These are phyloP conservation scores for Siniperca obscura DNA, from an alignment of 2,797 vertebrate genomes.

Conservation along the genomic window DNA sequence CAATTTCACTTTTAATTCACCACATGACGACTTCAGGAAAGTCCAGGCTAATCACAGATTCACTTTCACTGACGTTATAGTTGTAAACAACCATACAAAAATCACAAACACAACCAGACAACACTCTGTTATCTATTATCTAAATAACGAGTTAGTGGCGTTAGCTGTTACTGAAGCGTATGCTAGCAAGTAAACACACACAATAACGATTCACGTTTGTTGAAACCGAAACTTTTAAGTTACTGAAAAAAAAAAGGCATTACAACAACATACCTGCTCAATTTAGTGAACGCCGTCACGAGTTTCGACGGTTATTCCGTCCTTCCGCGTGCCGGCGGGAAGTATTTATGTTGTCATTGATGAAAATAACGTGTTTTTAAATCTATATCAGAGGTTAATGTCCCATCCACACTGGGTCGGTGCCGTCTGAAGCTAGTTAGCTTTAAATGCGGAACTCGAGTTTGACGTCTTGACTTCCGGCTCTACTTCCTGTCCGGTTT, in stretches of 20 bases:
- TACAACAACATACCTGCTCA: constrained; percentile 11
- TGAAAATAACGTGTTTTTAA: not conserved
- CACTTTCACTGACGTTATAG: not conserved
- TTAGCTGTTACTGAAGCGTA: no score
- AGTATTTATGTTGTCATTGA: not conserved
- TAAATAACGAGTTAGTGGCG: fast-evolving
- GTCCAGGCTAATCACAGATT: constrained; percentile 38
- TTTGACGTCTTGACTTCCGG: not conserved
- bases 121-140: fast-evolving
- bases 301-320: not conserved
- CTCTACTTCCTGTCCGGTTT: not conserved
- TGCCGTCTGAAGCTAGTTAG: constrained; percentile 22
- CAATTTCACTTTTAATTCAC: not conserved
- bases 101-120: not conserved
- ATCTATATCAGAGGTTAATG: fast-evolving
- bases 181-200: not conserved
- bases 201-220: not conserved
- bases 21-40: constrained; percentile 17
- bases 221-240: constrained; percentile 66
- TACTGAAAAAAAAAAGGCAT: no score
- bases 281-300: not conserved
- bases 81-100: not conserved
- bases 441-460: constrained; percentile 44
- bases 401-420: fast-evolving
- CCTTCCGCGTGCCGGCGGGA: fast-evolving